Evolutionary conservation across 2,888 invertebrate genomes (phyloP).

Genomic region (Stenoptilia bipunctidactyla): DNA sequence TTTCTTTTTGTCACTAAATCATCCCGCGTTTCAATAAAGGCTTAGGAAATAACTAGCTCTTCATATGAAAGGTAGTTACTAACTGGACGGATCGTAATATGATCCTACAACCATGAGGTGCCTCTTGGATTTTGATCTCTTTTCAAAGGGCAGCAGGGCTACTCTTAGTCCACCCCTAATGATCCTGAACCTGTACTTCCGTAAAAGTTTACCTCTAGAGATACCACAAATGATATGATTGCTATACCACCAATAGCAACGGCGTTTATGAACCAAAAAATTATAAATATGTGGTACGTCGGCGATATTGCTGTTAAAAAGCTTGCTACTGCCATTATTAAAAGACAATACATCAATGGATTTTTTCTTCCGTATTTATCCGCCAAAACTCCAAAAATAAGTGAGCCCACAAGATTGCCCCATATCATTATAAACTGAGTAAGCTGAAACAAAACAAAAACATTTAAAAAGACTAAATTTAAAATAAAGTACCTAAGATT

Average conservation of each 20-base stretch:
- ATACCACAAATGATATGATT: slow-evolving; percentile 76
- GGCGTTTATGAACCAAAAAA: slow-evolving; percentile 68
- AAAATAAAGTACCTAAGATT: no score
- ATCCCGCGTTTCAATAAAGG: no score
- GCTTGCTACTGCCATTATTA: slow-evolving; percentile 65
- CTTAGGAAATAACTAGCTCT: no score
- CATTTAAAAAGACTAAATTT: slow-evolving; percentile 1
- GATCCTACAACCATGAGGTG: no score
- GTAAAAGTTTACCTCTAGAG: slow-evolving; percentile 66
- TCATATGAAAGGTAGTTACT: no score
- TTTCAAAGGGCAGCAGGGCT: no score
- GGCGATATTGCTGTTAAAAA: slow-evolving; percentile 64
- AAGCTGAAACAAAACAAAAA: slow-evolving; percentile 42
- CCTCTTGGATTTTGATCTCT: no score
- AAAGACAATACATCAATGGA: slow-evolving; percentile 67
- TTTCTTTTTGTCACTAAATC: no score
- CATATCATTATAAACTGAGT: slow-evolving; percentile 74
- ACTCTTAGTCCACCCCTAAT: no score
- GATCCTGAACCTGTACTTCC: no score
- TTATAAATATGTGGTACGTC: slow-evolving; percentile 63
- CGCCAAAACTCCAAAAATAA: slow-evolving; percentile 71
- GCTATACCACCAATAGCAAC: slow-evolving; percentile 74
- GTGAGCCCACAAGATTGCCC: slow-evolving; percentile 73
- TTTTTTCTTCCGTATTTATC: slow-evolving; percentile 74
- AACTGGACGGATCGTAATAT: no score